Percentiles rank a stretch among this genome's conserved stretches.
These are phyloP conservation scores for Ormyrus pomaceus DNA, from an alignment of 2,888 invertebrate species.

Conservation along the genomic window DNA sequence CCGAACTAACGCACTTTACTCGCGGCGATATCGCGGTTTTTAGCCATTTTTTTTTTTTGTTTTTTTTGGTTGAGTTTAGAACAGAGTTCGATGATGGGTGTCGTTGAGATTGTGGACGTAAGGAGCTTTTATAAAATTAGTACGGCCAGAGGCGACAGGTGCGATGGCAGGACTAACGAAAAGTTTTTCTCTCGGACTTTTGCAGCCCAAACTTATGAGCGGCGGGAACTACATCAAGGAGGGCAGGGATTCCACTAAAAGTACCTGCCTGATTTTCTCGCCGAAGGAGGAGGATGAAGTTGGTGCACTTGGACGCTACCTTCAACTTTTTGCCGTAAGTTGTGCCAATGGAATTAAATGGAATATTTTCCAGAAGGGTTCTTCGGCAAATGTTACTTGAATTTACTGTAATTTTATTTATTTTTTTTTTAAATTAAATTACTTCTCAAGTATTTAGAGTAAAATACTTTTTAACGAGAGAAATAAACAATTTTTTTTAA, in stretches of 20 bases:
- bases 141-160: neutral
- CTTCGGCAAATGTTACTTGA: no score
- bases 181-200: conserved; percentile 51
- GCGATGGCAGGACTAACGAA: neutral
- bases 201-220: conserved; percentile 86
- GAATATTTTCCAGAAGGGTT: no score
- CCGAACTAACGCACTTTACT: neutral
- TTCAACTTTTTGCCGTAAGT: conserved; percentile 90
- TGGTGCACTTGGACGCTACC: conserved; percentile 91
- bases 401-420: no score
- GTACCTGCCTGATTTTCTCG: conserved; percentile 91
- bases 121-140: neutral
- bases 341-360: no score
- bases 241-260: conserved; percentile 85
- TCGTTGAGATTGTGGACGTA: neutral
- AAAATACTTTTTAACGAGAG: no score
- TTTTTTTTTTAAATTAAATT: no score
- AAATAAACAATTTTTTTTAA: no score
- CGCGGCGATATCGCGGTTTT: no score
- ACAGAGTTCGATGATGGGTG: neutral
- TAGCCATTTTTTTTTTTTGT: neutral
- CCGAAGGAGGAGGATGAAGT: conserved; percentile 88
- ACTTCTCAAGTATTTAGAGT: no score
- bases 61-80: neutral
- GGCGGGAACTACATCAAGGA: conserved; percentile 91